phyloP scores from a whole-genome alignment of 2,888 invertebrate species.

The Odontothrips loti region DNA sequence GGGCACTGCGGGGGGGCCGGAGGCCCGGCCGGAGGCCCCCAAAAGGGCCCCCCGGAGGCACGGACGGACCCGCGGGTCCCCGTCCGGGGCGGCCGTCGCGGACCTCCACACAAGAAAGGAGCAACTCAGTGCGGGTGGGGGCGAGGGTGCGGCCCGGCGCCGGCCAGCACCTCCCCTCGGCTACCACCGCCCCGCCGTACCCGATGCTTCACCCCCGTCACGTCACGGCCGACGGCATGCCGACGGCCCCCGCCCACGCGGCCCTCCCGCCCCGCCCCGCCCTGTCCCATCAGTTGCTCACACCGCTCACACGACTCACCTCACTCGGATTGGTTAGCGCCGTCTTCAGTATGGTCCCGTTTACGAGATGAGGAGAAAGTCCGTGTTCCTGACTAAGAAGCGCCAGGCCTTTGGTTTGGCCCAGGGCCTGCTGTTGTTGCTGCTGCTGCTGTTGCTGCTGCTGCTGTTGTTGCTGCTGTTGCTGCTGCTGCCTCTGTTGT shows the following conservation, averaged over 20 bases:
- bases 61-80: background rate
- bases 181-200: background rate
- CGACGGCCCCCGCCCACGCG: too few relatives aligned
- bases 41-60: background rate
- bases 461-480: constrained; percentile 43
- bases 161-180: background rate
- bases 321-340: constrained; percentile 92
- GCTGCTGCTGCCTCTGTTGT: constrained; percentile 44
- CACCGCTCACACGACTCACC: constrained; percentile 46
- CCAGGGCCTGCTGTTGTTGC: constrained; percentile 44
- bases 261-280: too few relatives aligned
- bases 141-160: background rate
- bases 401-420: constrained; percentile 37
- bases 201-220: background rate
- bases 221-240: too few relatives aligned
- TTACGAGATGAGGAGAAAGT: constrained; percentile 72
- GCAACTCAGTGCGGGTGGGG: background rate
- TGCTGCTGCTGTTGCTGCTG: constrained; percentile 44
- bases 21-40: background rate
- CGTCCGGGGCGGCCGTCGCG: background rate
- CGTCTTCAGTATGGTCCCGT: constrained; percentile 90
- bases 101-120: constrained; percentile 6
- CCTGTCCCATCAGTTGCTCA: too few relatives aligned
- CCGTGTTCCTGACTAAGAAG: constrained; percentile 46
- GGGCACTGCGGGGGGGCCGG: background rate